These are phyloP conservation scores for Sialis fuliginosa DNA, from an alignment of 2,888 invertebrate genomes.

Conservation along the genomic window DNA sequence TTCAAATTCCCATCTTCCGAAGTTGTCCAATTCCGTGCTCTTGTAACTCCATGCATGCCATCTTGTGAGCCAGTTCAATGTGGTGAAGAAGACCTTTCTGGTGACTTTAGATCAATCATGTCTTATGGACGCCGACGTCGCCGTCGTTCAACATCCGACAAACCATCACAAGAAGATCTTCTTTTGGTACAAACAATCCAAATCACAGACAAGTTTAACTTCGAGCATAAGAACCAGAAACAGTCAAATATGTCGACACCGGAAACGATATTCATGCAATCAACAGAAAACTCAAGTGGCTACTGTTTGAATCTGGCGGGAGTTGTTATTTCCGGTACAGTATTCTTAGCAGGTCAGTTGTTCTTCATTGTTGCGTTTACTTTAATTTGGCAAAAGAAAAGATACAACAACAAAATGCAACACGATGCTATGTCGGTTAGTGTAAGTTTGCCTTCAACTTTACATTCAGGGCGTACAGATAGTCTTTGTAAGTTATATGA, in stretches of 20 bases:
- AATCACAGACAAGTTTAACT: constrained; percentile 83
- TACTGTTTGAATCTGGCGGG: constrained; percentile 64
- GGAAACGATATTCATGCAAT: constrained; percentile 56
- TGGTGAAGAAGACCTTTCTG: constrained; percentile 65
- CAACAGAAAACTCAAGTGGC: constrained; percentile 29
- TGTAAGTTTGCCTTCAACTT: constrained; percentile 46
- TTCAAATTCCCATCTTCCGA: constrained; percentile 94
- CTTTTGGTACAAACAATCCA: constrained; percentile 80
- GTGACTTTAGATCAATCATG: constrained; percentile 62
- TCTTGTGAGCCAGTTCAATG: constrained; percentile 84
- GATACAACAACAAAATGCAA: constrained; percentile 31
- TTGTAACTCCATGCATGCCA: constrained; percentile 89
- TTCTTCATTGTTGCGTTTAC: constrained; percentile 78
- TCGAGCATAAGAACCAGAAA: constrained; percentile 44
- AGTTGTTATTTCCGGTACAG: constrained; percentile 66
- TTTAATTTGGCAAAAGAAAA: constrained; percentile 69
- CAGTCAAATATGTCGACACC: constrained; percentile 24
- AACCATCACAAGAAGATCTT: constrained; percentile 50
- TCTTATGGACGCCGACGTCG: constrained; percentile 72
- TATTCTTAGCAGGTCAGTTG: constrained; percentile 74
- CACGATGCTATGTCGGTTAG: constrained; percentile 40
- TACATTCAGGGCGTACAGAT: constrained; percentile 39
- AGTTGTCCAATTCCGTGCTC: constrained; percentile 86
- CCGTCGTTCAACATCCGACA: constrained; percentile 30
- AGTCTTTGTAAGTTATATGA: constrained; percentile 79